Conservation (phyloP, 1,140 invertebrate species). For the Zaprionus davidi region DNA sequence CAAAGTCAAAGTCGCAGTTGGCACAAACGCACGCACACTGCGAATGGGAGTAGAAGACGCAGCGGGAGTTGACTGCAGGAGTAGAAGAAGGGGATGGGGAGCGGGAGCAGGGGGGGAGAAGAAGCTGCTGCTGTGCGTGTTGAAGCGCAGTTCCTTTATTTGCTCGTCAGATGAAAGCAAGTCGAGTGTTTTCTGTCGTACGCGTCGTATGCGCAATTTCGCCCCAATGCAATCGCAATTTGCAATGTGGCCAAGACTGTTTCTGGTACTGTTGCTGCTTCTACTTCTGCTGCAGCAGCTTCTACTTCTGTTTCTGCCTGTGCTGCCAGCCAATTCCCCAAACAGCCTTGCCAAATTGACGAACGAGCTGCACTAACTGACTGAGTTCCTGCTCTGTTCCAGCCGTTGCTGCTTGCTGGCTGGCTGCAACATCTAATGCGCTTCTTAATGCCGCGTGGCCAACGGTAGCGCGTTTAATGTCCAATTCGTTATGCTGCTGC, state of each 20-base stretch:
- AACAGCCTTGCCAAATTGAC: constrained; percentile 80
- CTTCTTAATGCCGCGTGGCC: constrained; percentile 81
- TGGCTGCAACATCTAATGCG: constrained; percentile 54
- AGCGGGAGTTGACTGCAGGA: background rate
- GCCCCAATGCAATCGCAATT: constrained; percentile 67
- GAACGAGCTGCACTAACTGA: constrained; percentile 31
- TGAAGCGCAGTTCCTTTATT: constrained; percentile 76
- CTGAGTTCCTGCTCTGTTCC: background rate
- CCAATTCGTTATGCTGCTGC: constrained; percentile 74
- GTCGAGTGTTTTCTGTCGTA: constrained; percentile 40
- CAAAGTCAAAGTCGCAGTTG: constrained; percentile 46
- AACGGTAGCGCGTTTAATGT: constrained; percentile 82
- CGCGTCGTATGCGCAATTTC: constrained; percentile 66
- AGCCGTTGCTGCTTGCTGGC: background rate
- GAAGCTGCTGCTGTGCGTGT: constrained; percentile 63
- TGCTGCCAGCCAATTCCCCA: constrained; percentile 65
- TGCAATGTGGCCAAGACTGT: constrained; percentile 72
- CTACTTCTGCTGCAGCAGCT: background rate
- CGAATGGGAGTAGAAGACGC: constrained; percentile 11
- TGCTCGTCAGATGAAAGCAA: constrained; percentile 47
- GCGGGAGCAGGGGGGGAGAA: background rate
- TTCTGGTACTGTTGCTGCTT: constrained; percentile 3
- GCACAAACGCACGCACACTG: constrained; percentile 47
- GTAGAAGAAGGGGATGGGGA: background rate
- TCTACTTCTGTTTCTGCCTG: background rate